Evolutionary conservation across 2,797 vertebrate genomes (phyloP).

Genomic region (Loriculus beryllinus): DNA sequence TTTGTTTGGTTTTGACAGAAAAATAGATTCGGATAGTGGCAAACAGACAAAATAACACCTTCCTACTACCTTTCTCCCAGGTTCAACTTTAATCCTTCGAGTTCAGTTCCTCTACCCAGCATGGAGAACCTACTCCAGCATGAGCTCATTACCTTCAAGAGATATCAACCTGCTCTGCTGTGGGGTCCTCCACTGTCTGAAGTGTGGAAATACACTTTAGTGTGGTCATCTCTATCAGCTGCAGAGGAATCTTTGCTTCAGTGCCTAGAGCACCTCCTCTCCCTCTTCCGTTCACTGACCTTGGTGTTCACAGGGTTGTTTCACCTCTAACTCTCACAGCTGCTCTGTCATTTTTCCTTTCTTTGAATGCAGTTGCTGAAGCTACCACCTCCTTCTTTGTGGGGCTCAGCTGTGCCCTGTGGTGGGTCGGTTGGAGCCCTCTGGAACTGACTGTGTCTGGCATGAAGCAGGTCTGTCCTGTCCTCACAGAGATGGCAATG

Average conservation of each 20-base stretch:
- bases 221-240: background rate
- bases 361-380: background rate
- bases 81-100: background rate
- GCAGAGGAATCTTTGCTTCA: background rate
- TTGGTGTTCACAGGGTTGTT: background rate
- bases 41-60: background rate
- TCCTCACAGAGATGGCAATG: background rate
- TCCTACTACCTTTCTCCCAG: background rate
- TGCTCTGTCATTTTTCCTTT: background rate
- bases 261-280: background rate
- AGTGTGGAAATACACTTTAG: background rate
- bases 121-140: background rate
- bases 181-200: background rate
- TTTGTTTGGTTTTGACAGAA: background rate
- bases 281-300: background rate
- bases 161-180: background rate
- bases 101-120: background rate
- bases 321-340: background rate
- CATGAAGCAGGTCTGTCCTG: background rate
- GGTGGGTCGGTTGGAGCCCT: background rate
- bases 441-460: background rate
- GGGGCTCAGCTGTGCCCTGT: background rate
- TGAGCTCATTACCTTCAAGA: background rate
- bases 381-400: background rate
- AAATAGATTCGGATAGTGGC: background rate